Evolutionary conservation across 2,797 vertebrate species (phyloP), one percentile per base, ranked within the genome.

Genomic region (Philypnodon macrostomus): DNA sequence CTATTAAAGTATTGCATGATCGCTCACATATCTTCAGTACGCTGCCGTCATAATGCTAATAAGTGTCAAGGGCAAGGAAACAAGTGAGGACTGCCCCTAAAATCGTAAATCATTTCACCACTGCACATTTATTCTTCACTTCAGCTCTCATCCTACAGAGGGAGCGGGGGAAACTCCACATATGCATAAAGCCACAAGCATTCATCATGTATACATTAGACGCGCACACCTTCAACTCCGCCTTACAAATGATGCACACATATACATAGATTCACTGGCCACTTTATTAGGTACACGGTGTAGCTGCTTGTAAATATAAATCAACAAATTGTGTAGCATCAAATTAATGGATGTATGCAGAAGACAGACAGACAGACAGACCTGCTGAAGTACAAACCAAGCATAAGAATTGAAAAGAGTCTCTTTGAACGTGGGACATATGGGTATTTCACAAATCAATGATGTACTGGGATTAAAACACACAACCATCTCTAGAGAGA

Each of bases 21-120:
- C 41, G 40, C 11, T 5, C 36, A 18, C 12, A 26, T 8, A 19
- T 26, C 18, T 49, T 40, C 29, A 2, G 7, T 34, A 49, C 26
- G 10, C 27, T 18, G 18, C 36, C 31, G 47, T 55, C 57, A 70
- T 58, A 54, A 36, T 67, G 31, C 40, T 47, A 64, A 54, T 69
- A 51, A 55, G 35, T 56, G 65, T 67, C 70, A 72, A 78, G 66
- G 67, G 54, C 70, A 53, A 36, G 65, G 64, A 63, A 65, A 63
- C 65, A 63, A 62, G 57, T 41, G 10, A 50, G 24, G 53, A 27
- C 32, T 26, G 38, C 21, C 49, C 21, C 49, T 24, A 13, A 38
- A 35, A 58, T 50, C 50, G 18, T 71, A 65, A 70, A 78, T 79
- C 53, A 73, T 61, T 40, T 67, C 17, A 41, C 33, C n/a, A 42